A percentile compares a stretch with the other conserved stretches of the same genome.
phyloP scores from a whole-genome alignment of 92 coral and sea anemone genomes.

The Anthopleura xanthogrammica region DNA sequence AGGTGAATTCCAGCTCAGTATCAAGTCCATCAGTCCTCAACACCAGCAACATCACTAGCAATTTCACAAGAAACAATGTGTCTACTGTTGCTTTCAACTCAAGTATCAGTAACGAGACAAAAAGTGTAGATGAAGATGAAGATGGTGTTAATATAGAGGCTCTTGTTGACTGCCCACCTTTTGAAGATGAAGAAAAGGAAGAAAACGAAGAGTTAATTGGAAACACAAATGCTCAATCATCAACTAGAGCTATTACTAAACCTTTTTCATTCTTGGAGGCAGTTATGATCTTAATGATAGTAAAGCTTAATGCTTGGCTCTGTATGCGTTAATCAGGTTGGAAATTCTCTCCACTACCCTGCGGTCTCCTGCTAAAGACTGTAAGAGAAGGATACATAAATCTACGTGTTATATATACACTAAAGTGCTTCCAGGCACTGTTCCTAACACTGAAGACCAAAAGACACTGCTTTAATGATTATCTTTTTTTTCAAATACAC shows the following conservation, averaged over 20 bases:
- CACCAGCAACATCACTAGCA: not conserved
- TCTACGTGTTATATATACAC: too few relatives aligned
- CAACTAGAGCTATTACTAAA: not conserved
- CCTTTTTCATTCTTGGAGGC: not conserved
- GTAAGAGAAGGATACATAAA: too few relatives aligned
- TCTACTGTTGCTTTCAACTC: not conserved
- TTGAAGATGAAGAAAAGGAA: not conserved
- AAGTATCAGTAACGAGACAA: not conserved
- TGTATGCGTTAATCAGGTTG: not conserved
- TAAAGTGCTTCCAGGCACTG: too few relatives aligned
- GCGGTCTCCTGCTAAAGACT: too few relatives aligned
- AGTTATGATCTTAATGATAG: not conserved
- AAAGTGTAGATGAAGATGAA: not conserved
- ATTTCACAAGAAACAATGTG: not conserved
- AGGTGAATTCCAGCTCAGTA: not conserved
- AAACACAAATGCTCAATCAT: not conserved
- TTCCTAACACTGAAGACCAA: too few relatives aligned
- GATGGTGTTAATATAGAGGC: not conserved
- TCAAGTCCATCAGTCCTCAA: not conserved
- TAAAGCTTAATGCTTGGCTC: not conserved
- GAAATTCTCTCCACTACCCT: not conserved
- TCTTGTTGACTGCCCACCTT: not conserved
- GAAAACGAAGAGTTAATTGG: not conserved
- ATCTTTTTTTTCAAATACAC: too few relatives aligned
- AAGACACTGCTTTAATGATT: too few relatives aligned